Percentiles rank a stretch among this genome's conserved stretches.
Evolutionary conservation across 2,888 invertebrate genomes (phyloP).

Genomic region (Rambutsinella grinnellia): DNA sequence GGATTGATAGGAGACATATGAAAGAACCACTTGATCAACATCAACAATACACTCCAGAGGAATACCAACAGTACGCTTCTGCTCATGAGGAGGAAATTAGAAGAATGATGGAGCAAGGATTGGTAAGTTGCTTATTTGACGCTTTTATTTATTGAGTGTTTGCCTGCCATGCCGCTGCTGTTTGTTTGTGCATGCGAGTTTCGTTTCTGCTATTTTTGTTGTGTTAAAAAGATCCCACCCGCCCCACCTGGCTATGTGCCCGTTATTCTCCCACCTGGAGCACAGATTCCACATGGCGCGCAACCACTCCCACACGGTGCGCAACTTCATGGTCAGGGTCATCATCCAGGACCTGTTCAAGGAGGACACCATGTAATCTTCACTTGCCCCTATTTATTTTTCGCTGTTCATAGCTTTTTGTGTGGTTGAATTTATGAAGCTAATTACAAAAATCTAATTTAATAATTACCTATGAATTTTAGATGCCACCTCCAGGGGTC

Average conservation of each 20-base stretch:
- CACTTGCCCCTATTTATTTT: slow-evolving; percentile 14
- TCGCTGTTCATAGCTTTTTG: background rate
- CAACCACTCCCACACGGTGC: slow-evolving; percentile 70
- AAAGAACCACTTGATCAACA: slow-evolving; percentile 84
- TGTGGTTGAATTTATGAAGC: no score
- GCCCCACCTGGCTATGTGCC: slow-evolving; percentile 66
- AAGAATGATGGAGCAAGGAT: slow-evolving; percentile 77
- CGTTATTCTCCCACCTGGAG: slow-evolving; percentile 60
- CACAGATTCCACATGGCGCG: slow-evolving; percentile 67
- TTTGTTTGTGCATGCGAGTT: slow-evolving; percentile 10
- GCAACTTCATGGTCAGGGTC: slow-evolving; percentile 59
- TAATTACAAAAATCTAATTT: background rate
- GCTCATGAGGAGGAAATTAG: slow-evolving; percentile 77
- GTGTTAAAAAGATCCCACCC: slow-evolving; percentile 65
- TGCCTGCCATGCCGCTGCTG: background rate
- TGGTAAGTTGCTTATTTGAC: slow-evolving; percentile 73
- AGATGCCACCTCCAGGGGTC: slow-evolving; percentile 31
- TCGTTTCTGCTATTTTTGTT: slow-evolving; percentile 28
- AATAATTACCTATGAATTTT: no score
- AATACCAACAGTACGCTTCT: slow-evolving; percentile 83
- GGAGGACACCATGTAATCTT: slow-evolving; percentile 39
- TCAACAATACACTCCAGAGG: slow-evolving; percentile 84
- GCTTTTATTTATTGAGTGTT: slow-evolving; percentile 16
- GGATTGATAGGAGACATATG: slow-evolving; percentile 75
- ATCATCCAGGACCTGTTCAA: slow-evolving; percentile 15